phyloP scores from a whole-genome alignment of 2,113 vertebrate genomes.

The Odocoileus virginianus region DNA sequence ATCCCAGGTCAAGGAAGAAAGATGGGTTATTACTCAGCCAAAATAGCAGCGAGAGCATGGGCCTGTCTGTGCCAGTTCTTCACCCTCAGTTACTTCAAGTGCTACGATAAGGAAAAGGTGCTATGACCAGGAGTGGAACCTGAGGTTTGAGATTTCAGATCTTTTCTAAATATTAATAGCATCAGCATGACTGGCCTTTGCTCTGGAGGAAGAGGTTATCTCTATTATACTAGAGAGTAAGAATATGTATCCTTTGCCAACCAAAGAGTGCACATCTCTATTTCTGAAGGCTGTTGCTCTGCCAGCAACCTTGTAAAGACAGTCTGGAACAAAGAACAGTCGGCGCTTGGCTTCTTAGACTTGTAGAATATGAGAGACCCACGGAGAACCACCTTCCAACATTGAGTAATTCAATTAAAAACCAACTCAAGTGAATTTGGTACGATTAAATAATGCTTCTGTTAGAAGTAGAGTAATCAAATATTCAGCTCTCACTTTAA shows the following conservation, averaged over 20 bases:
- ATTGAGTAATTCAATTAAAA: background rate
- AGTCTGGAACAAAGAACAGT: background rate
- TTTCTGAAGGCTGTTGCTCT: background rate
- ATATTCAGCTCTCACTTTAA: background rate
- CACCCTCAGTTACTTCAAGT: background rate
- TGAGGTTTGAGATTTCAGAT: background rate
- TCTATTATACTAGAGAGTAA: background rate
- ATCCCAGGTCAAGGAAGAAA: background rate
- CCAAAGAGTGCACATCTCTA: accelerated
- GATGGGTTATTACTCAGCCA: background rate
- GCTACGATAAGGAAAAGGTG: background rate
- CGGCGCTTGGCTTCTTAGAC: background rate
- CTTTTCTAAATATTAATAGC: background rate
- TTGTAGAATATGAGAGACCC: background rate
- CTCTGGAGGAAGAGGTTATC: background rate
- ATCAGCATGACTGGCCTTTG: background rate
- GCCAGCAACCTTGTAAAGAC: background rate
- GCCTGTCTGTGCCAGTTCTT: background rate
- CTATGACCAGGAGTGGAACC: background rate
- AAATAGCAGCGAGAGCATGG: background rate
- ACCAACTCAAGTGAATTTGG: background rate
- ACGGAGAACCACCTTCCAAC: background rate
- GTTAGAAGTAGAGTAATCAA: background rate
- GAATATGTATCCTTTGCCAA: background rate
- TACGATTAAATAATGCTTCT: background rate